These are phyloP conservation scores for Dolichomitus sp. DNA, from an alignment of 2,888 invertebrate genomes.

Conservation along the genomic window DNA sequence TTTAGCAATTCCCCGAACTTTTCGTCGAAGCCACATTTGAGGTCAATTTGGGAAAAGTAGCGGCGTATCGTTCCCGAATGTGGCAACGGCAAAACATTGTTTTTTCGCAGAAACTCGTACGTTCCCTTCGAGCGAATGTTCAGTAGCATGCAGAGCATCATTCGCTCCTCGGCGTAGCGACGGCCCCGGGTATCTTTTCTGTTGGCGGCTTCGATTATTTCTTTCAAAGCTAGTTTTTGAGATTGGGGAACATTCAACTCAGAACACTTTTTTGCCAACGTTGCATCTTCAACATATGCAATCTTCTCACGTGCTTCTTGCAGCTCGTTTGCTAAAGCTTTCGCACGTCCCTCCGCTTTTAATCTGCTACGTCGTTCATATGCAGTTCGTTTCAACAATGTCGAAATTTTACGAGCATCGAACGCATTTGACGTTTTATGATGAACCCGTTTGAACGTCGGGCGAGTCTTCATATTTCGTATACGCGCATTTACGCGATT, in stretches of 20 bases:
- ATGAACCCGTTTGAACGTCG: not conserved
- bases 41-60: slow-evolving; percentile 50
- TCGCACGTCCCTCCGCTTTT: slow-evolving; percentile 18
- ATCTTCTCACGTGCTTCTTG: slow-evolving; percentile 2
- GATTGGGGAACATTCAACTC: slow-evolving; percentile 2
- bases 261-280: slow-evolving; percentile 13
- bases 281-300: slow-evolving; percentile 3
- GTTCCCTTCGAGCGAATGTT: slow-evolving; percentile 24
- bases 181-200: slow-evolving; percentile 9
- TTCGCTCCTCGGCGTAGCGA: slow-evolving; percentile 42
- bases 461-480: not conserved
- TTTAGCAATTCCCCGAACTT: slow-evolving; percentile 52
- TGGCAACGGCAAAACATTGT: slow-evolving; percentile 44
- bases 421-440: slow-evolving; percentile 2
- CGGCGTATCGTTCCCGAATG: slow-evolving; percentile 46
- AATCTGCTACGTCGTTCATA: slow-evolving; percentile 4
- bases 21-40: slow-evolving; percentile 57
- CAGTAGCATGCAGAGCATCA: slow-evolving; percentile 44
- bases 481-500: slow-evolving; percentile 5
- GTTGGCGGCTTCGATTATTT: not conserved
- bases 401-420: slow-evolving; percentile 4
- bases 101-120: slow-evolving; percentile 44
- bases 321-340: not conserved
- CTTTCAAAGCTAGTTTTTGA: not conserved
- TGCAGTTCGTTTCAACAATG: slow-evolving; percentile 13